Percentiles rank a stretch among this genome's conserved stretches.
Evolutionary conservation across 2,888 invertebrate species (phyloP).

Genomic region (Campoletis raptor): DNA sequence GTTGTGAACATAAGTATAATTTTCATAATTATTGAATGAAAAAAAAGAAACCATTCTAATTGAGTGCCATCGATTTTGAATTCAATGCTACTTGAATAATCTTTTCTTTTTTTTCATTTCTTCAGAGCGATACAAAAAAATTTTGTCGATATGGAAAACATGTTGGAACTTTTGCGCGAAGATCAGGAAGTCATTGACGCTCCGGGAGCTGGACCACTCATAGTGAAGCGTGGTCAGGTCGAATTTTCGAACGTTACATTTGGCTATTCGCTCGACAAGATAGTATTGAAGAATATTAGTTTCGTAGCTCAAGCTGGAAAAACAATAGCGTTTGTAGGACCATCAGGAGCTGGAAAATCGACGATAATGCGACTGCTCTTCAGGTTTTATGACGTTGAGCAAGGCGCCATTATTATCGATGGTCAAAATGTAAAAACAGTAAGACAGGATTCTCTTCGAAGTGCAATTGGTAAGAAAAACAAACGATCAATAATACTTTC

Average conservation of each 20-base stretch:
- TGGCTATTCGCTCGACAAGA: slow-evolving; percentile 92
- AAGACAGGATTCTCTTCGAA: slow-evolving; percentile 93
- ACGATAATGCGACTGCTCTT: slow-evolving; percentile 97
- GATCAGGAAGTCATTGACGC: slow-evolving; percentile 95
- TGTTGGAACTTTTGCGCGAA: slow-evolving; percentile 97
- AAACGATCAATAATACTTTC: background rate
- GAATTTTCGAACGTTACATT: slow-evolving; percentile 97
- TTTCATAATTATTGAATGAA: background rate
- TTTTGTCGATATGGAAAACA: slow-evolving; percentile 99
- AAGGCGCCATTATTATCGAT: slow-evolving; percentile 94
- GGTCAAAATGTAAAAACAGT: slow-evolving; percentile 95
- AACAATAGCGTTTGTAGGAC: slow-evolving; percentile 95
- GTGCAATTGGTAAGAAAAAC: slow-evolving; percentile 88
- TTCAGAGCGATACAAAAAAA: slow-evolving; percentile 97
- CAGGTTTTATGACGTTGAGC: slow-evolving; percentile 97
- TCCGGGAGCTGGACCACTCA: slow-evolving; percentile 90
- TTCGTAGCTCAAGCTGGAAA: slow-evolving; percentile 93
- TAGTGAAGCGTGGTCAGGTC: slow-evolving; percentile 90
- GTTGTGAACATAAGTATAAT: too few relatives aligned
- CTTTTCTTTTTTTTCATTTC: slow-evolving; percentile 1
- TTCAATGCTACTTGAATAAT: background rate
- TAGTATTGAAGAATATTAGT: slow-evolving; percentile 91
- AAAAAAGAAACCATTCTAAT: background rate
- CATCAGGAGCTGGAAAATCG: slow-evolving; percentile 97
- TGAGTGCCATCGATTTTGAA: background rate